Evolutionary conservation across 2,113 vertebrate genomes (phyloP).

Genomic region (Cettia cetti): DNA sequence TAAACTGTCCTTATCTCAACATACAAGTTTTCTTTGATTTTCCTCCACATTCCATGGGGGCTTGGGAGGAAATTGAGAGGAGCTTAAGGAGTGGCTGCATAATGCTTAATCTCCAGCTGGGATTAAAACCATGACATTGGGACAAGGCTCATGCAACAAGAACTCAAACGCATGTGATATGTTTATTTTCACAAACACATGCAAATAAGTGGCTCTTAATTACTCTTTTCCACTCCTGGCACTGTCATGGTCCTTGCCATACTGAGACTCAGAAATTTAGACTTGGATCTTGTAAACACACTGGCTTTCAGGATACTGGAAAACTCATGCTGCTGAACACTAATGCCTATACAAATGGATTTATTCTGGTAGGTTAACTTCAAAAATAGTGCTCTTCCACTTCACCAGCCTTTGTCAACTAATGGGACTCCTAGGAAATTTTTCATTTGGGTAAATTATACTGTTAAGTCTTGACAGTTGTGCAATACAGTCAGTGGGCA

Average conservation of each 20-base stretch:
- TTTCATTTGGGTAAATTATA: background rate
- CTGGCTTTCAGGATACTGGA: background rate
- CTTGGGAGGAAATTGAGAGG: background rate
- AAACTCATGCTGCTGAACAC: background rate
- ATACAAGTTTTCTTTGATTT: background rate
- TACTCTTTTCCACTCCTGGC: background rate
- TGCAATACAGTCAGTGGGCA: background rate
- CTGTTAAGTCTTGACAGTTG: background rate
- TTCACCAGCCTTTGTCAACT: background rate
- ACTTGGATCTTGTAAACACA: background rate
- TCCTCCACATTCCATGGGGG: background rate
- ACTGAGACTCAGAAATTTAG: background rate
- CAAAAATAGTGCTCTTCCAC: background rate
- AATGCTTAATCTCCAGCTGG: background rate
- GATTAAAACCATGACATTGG: accelerated
- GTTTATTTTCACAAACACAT: background rate
- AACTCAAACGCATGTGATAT: background rate
- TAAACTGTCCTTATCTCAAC: background rate
- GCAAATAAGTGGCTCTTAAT: background rate
- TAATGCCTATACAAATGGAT: background rate
- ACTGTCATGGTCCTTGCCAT: background rate
- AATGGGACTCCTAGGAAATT: background rate
- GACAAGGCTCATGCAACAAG: background rate
- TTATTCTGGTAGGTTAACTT: background rate
- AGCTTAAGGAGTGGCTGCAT: background rate